Evolutionary conservation across 2,888 invertebrate genomes (phyloP), one percentile per base, ranked within the genome.

Genomic region (Zaprionus bogoriensis): DNA sequence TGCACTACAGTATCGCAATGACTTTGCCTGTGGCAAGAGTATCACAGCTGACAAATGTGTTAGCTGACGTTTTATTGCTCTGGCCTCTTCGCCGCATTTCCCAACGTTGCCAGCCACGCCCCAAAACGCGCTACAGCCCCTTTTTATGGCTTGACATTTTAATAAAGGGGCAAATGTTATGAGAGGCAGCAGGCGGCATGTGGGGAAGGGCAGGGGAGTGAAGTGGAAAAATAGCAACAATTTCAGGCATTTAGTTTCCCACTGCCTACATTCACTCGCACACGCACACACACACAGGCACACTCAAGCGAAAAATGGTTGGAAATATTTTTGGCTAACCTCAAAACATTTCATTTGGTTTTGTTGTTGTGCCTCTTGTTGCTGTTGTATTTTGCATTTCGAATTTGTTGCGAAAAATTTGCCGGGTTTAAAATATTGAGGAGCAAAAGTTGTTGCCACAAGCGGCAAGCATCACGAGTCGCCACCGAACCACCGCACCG

Each of bases 91-190:
- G 10, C 10, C 25, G 3, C 5, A 9, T 19, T 2, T 12, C 10
- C 0, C 19, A 1, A 1, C n/a, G n/a, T 5, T n/a, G 3, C 1
- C 10, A 1, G n/a, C 1, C 9, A 2, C 1, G 4, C 42, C 0
- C 10, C 7, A 0, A 10, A 10, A 5, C 1, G 19, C 7, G 1
- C 9, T 12, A 4, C 38, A 1, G 32, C 32, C 19, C 17, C 19
- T 36, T 75, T 80, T 74, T 17, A 78, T 80, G 71, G 63, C 61
- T 71, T 86, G 87, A 80, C 87, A 80, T 86, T 80, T 80, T 84
- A 84, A 86, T 80, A 84, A 80, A 84, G 87, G 67, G 58, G 60
- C 45, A 30, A 27, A 51, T 25, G 42, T 25, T 52, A 20, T 19
- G 22, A 12, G 32, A n/a, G 23, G 3, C 1, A 12, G 14, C 2